Evolutionary conservation across 2,797 vertebrate species (phyloP).

Genomic region (Coregonus sp.): DNA sequence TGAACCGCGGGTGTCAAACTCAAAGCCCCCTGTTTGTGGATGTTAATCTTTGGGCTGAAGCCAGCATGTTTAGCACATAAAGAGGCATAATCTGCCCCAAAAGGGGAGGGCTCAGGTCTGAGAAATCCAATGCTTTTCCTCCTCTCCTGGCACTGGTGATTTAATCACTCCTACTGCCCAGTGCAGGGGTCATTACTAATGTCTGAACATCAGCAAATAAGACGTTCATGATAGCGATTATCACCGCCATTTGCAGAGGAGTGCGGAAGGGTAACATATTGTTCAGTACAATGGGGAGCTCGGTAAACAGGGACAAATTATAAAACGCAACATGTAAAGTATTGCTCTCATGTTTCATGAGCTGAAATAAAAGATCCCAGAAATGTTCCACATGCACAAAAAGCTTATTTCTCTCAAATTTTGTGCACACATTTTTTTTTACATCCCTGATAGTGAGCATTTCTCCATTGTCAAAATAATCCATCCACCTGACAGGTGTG

Average conservation of each 20-base stretch:
- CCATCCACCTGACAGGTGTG: too few relatives aligned
- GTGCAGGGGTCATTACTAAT: neutral
- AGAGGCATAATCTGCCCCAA: constrained; percentile 36
- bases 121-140: neutral
- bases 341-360: too few relatives aligned
- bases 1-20: too few relatives aligned
- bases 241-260: neutral
- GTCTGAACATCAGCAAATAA: neutral
- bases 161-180: neutral
- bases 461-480: too few relatives aligned
- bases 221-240: neutral
- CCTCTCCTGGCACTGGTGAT: neutral
- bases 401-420: too few relatives aligned
- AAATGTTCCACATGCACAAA: too few relatives aligned
- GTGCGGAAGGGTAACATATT: neutral
- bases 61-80: neutral
- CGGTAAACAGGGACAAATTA: neutral
- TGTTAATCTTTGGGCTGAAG: neutral
- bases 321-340: too few relatives aligned
- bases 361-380: too few relatives aligned
- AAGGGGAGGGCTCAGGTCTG: neutral
- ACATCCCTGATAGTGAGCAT: too few relatives aligned
- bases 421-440: too few relatives aligned
- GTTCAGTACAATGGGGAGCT: neutral
- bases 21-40: too few relatives aligned